Evolutionary conservation across 2,888 invertebrate species (phyloP).

Genomic region (Sinelater perroti): DNA sequence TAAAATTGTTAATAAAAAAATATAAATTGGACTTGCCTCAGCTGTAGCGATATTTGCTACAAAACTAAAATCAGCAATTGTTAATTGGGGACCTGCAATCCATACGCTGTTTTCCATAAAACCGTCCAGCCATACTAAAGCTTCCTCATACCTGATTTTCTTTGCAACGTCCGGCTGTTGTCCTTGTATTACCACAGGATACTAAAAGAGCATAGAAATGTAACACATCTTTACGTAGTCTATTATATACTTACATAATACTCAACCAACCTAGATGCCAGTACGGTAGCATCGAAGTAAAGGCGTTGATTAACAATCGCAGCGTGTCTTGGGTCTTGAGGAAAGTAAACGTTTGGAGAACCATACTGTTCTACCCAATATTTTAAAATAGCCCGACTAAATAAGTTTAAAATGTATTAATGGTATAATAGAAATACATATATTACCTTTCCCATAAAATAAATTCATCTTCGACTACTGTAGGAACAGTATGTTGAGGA

Average conservation of each 20-base stretch:
- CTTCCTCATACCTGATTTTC: slow-evolving; percentile 65
- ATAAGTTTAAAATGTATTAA: slow-evolving; percentile 34
- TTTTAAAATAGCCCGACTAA: slow-evolving; percentile 72
- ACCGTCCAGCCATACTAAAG: slow-evolving; percentile 67
- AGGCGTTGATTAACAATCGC: slow-evolving; percentile 71
- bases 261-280: slow-evolving; percentile 64
- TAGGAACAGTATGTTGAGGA: slow-evolving; percentile 77
- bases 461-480: slow-evolving; percentile 76
- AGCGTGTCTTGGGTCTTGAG: slow-evolving; percentile 69
- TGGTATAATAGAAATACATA: too few relatives aligned
- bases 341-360: slow-evolving; percentile 70
- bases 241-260: slow-evolving; percentile 69
- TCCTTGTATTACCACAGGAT: slow-evolving; percentile 46
- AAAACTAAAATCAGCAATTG: slow-evolving; percentile 75
- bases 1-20: too few relatives aligned
- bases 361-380: slow-evolving; percentile 74
- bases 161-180: slow-evolving; percentile 44
- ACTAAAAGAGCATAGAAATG: slow-evolving; percentile 39
- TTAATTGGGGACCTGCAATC: slow-evolving; percentile 73
- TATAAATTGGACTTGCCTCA: slow-evolving; percentile 66
- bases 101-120: slow-evolving; percentile 69
- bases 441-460: slow-evolving; percentile 73
- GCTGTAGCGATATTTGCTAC: slow-evolving; percentile 68
- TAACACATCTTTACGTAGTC: neutral
- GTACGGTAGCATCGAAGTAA: slow-evolving; percentile 68